Evolutionary conservation across 2,888 invertebrate species (phyloP), one percentile per base, ranked within the genome.

Genomic region (Deroplatys truncata): DNA sequence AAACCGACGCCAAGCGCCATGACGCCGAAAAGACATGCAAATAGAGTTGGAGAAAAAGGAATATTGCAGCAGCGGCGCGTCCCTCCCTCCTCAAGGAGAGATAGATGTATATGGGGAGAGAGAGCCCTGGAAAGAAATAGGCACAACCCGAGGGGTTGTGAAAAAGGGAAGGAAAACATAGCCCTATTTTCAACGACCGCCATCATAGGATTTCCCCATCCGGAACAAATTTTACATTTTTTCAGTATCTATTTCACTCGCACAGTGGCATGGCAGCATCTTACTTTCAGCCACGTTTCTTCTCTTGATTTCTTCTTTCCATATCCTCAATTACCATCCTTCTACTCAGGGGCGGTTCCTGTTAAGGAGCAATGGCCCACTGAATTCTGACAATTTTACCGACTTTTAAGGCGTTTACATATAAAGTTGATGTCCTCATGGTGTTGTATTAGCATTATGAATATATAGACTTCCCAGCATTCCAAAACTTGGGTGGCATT

Each of bases 121-220:
- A 72, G 25, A 72, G 56, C 20, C 16, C 56, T 56, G 56, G 25
- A 72, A 72, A 72, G 56, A 72, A 72, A 72, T 72, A 72, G 56
- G 56, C 56, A 72, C 25, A 72, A 25, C 20, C 56, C 56, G 56
- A 72, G 56, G 56, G 56, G 56, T 72, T 72, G 56, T 72, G 56
- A 20, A 72, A 72, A 72, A 43, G 20, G 43, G 56, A 56, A 43
- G 85, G 43, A 89, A 82, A 85, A 83, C 85, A 82, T 84, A 29
- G 82, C 49, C 87, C 83, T 87, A 87, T 72, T 83, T 49, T 86
- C 89, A 85, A 82, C 86, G 88, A 85, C 90, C 85, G 89, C 90
- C 90, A 90, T 90, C 89, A 90, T 85, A 28, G 83, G 72, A 85
- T 20, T 85, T 84, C 72, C 88, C 89, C 90, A 90, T 82, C 90